A percentile compares a stretch with the other conserved stretches of the same genome.
phyloP scores from a whole-genome alignment of 2,113 vertebrate species.

The Sinocyclocheilus rhinocerous region DNA sequence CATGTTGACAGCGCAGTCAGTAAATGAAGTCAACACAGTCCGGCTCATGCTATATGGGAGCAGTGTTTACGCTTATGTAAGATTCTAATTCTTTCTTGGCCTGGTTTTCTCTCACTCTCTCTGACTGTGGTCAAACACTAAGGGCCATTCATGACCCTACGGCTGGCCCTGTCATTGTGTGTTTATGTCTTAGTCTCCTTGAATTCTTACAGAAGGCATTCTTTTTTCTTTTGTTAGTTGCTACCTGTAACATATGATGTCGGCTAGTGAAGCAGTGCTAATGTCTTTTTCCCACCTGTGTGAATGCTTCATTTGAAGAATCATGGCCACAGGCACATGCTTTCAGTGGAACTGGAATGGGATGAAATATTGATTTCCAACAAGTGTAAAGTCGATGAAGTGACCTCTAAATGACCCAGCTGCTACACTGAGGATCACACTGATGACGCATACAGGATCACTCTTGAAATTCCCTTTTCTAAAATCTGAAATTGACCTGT shows the following conservation, averaged over 20 bases:
- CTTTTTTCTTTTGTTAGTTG: neutral
- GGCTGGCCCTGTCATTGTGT: constrained; percentile 24
- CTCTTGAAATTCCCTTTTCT: neutral
- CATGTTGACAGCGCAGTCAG: constrained; percentile 36
- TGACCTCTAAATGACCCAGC: constrained; percentile 15
- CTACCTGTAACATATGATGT: neutral
- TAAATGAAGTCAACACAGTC: constrained; percentile 21
- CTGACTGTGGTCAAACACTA: constrained; percentile 27
- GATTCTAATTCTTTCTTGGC: constrained; percentile 41
- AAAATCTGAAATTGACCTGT: neutral
- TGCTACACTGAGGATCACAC: neutral
- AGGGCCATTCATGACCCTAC: constrained; percentile 45
- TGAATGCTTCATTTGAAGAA: neutral
- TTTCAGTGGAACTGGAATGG: neutral
- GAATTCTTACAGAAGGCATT: constrained; percentile 23
- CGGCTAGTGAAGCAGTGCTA: neutral
- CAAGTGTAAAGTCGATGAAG: neutral
- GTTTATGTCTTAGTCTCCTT: constrained; percentile 5
- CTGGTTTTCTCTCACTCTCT: constrained; percentile 28
- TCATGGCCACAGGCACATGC: neutral
- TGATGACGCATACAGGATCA: neutral
- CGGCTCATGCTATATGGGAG: constrained; percentile 30
- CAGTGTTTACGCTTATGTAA: constrained; percentile 38
- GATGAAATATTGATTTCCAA: constrained; percentile 23
- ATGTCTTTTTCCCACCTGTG: neutral